Evolutionary conservation across 2,113 vertebrate species (phyloP).

Genomic region (Dolichotis patagonum): DNA sequence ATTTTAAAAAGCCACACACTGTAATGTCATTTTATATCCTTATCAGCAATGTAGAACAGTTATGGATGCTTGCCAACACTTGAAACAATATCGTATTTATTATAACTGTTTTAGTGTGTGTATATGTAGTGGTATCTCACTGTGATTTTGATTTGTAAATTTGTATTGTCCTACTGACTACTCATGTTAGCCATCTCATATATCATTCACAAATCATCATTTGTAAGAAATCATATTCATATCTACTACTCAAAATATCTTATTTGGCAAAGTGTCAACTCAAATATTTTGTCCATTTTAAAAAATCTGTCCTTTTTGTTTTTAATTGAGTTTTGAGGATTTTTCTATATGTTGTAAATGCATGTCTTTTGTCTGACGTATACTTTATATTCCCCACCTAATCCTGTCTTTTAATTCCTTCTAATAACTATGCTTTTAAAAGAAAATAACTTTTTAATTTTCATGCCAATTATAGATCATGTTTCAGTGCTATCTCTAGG

Average conservation of each 20-base stretch:
- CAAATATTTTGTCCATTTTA: not conserved
- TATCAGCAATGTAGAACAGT: not conserved
- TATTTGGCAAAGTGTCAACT: not conserved
- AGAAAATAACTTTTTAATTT: conserved; percentile 5
- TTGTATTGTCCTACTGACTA: not conserved
- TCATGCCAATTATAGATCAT: not conserved
- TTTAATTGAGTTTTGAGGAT: not conserved
- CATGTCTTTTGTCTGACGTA: not conserved
- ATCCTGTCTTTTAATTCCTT: not conserved
- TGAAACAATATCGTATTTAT: conserved; percentile 29
- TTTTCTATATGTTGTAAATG: not conserved
- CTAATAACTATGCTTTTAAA: not conserved
- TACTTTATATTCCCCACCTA: not conserved
- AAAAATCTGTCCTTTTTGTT: not conserved
- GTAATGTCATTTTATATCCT: not conserved
- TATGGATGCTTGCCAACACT: not conserved
- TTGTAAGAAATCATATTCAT: not conserved
- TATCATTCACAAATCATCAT: not conserved
- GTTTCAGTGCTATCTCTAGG: conserved; percentile 6
- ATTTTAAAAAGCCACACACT: not conserved
- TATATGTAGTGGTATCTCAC: not conserved
- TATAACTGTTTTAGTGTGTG: not conserved
- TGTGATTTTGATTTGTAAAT: conserved; percentile 35
- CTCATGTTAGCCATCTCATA: not conserved
- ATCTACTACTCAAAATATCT: not conserved